phyloP scores from a whole-genome alignment of 2,113 vertebrate genomes.

The Psittacula cyanocephala region DNA sequence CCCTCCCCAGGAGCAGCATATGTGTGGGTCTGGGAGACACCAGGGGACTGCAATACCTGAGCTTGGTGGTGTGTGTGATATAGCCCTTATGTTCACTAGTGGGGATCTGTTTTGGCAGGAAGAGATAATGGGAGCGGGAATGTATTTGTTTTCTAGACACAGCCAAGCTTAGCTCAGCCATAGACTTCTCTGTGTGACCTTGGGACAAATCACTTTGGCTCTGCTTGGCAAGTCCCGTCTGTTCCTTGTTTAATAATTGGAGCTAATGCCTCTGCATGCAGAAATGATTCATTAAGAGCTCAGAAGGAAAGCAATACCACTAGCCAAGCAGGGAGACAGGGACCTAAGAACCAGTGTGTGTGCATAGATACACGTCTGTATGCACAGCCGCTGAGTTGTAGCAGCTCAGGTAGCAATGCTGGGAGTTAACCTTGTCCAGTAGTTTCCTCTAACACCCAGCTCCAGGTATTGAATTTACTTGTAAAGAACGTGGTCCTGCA shows the following conservation, averaged over 20 bases:
- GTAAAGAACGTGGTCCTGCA: neutral
- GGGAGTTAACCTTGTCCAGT: neutral
- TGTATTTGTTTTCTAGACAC: slow-evolving; percentile 6
- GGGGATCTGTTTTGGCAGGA: neutral
- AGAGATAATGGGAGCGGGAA: neutral
- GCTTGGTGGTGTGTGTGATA: neutral
- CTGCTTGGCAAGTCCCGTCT: neutral
- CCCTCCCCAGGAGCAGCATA: neutral
- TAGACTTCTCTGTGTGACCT: slow-evolving; percentile 55
- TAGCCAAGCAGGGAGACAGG: neutral
- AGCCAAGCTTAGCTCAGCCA: neutral
- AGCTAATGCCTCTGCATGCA: neutral
- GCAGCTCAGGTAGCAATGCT: neutral
- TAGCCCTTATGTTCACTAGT: neutral
- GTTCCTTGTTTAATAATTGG: slow-evolving; percentile 2
- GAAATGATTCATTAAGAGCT: neutral
- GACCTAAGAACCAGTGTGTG: neutral
- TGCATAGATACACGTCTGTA: neutral
- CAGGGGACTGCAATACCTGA: neutral
- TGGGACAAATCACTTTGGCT: slow-evolving; percentile 41
- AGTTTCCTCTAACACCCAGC: neutral
- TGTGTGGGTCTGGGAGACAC: neutral
- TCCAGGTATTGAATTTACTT: neutral
- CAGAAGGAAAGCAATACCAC: neutral
- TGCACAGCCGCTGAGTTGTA: neutral